Evolutionary conservation across 1,140 invertebrate genomes (phyloP).

Genomic region (Lepidostoma basale): DNA sequence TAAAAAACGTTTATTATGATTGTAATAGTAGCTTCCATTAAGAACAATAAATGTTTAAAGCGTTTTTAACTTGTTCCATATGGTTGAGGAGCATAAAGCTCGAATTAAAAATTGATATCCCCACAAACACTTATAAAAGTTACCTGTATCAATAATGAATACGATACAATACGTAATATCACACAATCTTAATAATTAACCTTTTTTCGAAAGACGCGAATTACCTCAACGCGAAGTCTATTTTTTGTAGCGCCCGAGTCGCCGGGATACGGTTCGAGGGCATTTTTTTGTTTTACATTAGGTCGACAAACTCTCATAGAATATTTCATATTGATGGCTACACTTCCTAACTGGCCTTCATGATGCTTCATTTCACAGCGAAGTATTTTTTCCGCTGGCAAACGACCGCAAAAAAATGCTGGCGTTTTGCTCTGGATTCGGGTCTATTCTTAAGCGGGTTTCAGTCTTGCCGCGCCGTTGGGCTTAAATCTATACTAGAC

Average conservation of each 20-base stretch:
- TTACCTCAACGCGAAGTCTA: neutral
- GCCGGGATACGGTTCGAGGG: conserved; percentile 10
- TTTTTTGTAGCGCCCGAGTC: neutral
- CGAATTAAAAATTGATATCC: too few species aligned
- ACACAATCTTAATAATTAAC: conserved; percentile 16
- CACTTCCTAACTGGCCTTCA: conserved; percentile 9
- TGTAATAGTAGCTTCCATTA: too few species aligned
- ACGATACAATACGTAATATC: neutral
- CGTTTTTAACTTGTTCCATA: too few species aligned
- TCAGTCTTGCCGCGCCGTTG: neutral
- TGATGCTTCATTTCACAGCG: conserved; percentile 4
- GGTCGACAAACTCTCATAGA: conserved; percentile 29
- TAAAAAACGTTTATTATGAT: too few species aligned
- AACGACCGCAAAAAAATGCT: neutral
- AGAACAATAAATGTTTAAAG: too few species aligned
- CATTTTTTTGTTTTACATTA: conserved; percentile 25
- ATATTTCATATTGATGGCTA: conserved; percentile 28
- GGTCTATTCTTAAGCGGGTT: neutral
- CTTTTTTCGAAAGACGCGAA: neutral
- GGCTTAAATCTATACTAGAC: neutral
- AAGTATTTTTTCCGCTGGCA: neutral
- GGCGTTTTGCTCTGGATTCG: neutral
- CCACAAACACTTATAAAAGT: too few species aligned
- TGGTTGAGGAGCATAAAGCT: too few species aligned
- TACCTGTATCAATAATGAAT: conserved; percentile 10